Conservation (phyloP, 2,113 vertebrate genomes). For the Sakesphorus luctuosus region DNA sequence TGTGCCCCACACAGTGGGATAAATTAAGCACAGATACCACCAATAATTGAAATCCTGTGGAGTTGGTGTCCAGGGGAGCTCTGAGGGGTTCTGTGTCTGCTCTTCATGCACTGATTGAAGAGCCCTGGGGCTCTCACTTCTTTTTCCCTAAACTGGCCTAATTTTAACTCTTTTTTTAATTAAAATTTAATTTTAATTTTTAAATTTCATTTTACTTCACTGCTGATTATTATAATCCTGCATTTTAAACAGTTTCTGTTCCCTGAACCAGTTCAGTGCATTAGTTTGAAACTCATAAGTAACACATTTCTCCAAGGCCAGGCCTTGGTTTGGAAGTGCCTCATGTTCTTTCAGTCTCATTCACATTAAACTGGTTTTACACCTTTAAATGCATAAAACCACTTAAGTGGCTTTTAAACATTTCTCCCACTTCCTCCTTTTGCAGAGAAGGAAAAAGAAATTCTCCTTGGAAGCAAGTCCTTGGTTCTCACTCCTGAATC, state of each 20-base stretch:
- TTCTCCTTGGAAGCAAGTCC: background rate
- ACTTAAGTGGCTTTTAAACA: background rate
- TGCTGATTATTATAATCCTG: background rate
- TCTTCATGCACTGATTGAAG: accelerated
- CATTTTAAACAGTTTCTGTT: background rate
- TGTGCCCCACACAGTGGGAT: accelerated
- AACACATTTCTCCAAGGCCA: background rate
- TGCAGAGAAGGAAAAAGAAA: background rate
- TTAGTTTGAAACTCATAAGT: background rate
- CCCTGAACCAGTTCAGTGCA: background rate
- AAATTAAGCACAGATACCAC: accelerated
- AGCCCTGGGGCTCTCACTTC: background rate
- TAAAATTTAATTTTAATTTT: background rate
- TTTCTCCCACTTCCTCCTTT: background rate
- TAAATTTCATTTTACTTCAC: background rate
- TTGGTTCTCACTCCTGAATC: background rate
- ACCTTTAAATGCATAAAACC: background rate
- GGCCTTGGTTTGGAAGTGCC: background rate
- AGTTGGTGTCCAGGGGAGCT: background rate
- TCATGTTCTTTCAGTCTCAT: background rate
- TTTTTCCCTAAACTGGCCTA: background rate
- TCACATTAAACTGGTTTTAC: background rate
- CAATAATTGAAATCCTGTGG: accelerated
- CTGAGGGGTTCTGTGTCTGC: background rate
- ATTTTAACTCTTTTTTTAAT: background rate